phyloP scores from a whole-genome alignment of 2,113 vertebrate genomes.

The Lagopus muta region DNA sequence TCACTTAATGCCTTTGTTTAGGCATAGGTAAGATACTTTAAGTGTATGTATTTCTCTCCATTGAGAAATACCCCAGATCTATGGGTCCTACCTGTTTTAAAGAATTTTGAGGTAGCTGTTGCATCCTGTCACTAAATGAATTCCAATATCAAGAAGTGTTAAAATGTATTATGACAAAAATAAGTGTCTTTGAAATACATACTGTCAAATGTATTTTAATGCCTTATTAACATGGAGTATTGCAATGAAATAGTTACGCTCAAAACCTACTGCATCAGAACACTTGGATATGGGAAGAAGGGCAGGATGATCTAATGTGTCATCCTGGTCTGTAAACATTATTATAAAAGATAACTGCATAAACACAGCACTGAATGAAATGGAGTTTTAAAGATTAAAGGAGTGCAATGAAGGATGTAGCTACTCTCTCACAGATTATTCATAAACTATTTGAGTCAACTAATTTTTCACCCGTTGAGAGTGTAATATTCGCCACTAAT shows the following conservation, averaged over 20 bases:
- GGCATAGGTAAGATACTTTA: neutral
- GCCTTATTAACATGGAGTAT: neutral
- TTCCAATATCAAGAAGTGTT: neutral
- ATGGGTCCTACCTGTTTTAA: neutral
- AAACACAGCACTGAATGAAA: neutral
- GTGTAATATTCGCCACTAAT: neutral
- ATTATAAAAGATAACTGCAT: neutral
- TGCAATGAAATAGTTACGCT: neutral
- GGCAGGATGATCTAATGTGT: neutral
- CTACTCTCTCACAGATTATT: neutral
- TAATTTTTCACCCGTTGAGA: neutral
- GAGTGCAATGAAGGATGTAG: neutral
- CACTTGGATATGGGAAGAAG: neutral
- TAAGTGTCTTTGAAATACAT: neutral
- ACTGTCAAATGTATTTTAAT: neutral
- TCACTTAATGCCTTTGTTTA: neutral
- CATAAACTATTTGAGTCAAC: neutral
- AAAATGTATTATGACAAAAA: neutral
- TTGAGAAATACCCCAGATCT: neutral
- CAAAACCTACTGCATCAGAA: neutral
- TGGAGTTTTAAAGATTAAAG: neutral
- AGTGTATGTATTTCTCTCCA: neutral
- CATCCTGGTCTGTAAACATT: neutral
- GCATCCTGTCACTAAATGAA: neutral
- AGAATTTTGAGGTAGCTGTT: neutral